phyloP scores from a whole-genome alignment of 2,888 invertebrate species.

The Chrysomela aeneicollis region DNA sequence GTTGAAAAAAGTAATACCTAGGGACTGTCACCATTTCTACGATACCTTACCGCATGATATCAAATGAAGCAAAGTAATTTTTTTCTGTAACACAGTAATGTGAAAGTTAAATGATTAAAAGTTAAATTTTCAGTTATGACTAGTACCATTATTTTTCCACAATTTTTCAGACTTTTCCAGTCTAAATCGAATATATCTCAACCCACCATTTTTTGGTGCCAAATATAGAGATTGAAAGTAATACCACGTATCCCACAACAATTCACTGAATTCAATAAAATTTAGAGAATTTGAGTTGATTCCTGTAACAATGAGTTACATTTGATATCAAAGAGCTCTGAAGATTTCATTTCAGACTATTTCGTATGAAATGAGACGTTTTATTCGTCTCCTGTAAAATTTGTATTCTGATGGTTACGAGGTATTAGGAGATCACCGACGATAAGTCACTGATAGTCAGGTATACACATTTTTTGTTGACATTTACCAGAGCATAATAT shows the following conservation, averaged over 20 bases:
- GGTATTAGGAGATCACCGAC: no score
- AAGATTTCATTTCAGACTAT: no score
- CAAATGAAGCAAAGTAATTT: background rate
- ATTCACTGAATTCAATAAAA: no score
- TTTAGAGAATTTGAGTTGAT: no score
- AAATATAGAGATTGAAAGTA: background rate
- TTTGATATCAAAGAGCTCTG: no score
- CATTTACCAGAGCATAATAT: no score
- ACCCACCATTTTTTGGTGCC: background rate
- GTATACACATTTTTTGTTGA: no score
- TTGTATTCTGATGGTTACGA: no score
- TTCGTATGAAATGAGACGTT: no score
- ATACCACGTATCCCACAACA: constrained; percentile 8
- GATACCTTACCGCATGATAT: constrained; percentile 13
- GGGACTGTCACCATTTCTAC: constrained; percentile 11
- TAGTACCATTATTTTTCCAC: background rate
- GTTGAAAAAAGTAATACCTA: constrained; percentile 6
- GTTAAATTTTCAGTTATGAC: background rate
- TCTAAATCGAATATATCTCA: background rate
- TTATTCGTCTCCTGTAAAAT: no score
- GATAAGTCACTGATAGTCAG: no score
- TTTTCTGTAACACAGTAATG: background rate
- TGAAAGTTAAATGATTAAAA: background rate
- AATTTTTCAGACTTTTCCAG: background rate
- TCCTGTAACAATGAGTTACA: no score